Conservation (phyloP, 1,140 invertebrate species). For the Eciton burchellii region DNA sequence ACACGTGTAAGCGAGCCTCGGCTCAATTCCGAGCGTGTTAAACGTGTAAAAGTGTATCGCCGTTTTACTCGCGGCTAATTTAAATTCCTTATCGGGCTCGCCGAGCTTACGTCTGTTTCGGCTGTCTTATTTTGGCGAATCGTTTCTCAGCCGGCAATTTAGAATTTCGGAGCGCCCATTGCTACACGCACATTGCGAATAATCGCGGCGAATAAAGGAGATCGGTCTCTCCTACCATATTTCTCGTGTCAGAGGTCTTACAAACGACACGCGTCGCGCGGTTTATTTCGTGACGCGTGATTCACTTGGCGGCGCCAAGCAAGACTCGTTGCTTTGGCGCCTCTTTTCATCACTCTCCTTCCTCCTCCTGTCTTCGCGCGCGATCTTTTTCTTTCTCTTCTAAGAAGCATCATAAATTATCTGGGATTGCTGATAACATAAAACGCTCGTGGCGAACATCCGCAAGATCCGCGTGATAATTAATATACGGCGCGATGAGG, state of each 20-base stretch:
- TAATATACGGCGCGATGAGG: not conserved
- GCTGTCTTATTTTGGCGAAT: not conserved
- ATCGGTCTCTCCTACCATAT: slow-evolving; percentile 33
- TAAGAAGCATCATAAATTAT: not conserved
- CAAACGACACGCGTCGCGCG: slow-evolving; percentile 56
- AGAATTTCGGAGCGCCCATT: slow-evolving; percentile 1
- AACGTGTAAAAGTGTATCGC: not conserved
- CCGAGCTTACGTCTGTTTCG: not conserved
- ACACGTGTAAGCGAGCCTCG: no score
- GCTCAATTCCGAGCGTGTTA: no score
- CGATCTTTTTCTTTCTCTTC: slow-evolving; percentile 1
- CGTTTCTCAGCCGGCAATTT: slow-evolving; percentile 8
- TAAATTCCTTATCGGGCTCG: not conserved
- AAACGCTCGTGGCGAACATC: not conserved
- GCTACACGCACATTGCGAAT: slow-evolving; percentile 22
- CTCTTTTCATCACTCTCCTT: slow-evolving; percentile 64
- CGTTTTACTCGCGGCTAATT: slow-evolving; percentile 9
- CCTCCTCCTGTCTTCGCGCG: slow-evolving; percentile 6
- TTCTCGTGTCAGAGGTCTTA: slow-evolving; percentile 56
- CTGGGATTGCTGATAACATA: not conserved
- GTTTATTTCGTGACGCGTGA: slow-evolving; percentile 74
- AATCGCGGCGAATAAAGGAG: slow-evolving; percentile 34
- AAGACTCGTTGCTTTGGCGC: slow-evolving; percentile 51
- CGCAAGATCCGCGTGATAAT: slow-evolving; percentile 12
- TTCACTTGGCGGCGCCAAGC: slow-evolving; percentile 75